Evolutionary conservation across 2,113 vertebrate genomes (phyloP).

Genomic region (Rhinolophus ferrumequinum): DNA sequence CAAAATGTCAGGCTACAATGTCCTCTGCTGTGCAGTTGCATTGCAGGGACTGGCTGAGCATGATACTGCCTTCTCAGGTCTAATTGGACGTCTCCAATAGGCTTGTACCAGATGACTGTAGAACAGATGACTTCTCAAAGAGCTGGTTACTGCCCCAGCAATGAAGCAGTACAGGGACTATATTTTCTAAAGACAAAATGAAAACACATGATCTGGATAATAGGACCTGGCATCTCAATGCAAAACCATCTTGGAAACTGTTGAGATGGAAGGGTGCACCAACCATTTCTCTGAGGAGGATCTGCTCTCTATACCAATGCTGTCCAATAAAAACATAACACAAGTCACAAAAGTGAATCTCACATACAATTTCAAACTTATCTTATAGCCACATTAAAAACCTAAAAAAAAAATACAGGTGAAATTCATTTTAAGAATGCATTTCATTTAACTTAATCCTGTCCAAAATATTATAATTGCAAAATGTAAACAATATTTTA

Average conservation of each 20-base stretch:
- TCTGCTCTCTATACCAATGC: background rate
- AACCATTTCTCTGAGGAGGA: background rate
- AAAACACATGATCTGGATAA: background rate
- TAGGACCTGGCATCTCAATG: background rate
- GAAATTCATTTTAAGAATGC: background rate
- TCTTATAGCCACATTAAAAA: background rate
- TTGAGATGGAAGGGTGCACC: background rate
- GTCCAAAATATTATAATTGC: background rate
- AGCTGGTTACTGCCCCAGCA: background rate
- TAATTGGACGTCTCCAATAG: background rate
- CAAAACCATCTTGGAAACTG: background rate
- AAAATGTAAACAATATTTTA: background rate
- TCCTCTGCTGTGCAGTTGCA: background rate
- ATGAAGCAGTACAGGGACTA: background rate
- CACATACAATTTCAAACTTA: background rate
- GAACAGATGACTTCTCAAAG: background rate
- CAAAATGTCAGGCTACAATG: background rate
- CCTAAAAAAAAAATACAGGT: background rate
- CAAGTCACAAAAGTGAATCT: background rate
- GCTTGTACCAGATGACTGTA: background rate
- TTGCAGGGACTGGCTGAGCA: background rate
- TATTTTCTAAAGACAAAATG: background rate
- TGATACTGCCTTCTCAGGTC: no score
- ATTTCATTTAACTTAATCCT: constrained; percentile 12
- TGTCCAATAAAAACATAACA: background rate